Percentiles rank a stretch among this genome's conserved stretches.
phyloP scores from a whole-genome alignment of 1,140 invertebrate genomes.

The Matsumurasca onukii region DNA sequence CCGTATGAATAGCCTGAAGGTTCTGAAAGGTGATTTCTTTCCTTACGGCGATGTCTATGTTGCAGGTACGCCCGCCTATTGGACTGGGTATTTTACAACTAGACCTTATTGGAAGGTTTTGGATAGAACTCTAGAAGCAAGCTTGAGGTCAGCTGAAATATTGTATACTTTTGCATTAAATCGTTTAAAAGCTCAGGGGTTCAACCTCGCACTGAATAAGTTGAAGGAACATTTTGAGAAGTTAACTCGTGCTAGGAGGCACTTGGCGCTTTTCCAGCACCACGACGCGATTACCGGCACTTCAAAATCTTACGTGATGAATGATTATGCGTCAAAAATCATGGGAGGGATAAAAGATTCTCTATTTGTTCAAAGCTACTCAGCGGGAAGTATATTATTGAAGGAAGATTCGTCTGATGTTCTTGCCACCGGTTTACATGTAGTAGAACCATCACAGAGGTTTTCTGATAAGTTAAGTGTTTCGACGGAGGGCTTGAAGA shows the following conservation, averaged over 20 bases:
- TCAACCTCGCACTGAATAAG: slow-evolving; percentile 64
- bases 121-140: slow-evolving; percentile 82
- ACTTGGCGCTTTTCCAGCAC: slow-evolving; percentile 90
- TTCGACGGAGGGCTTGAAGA: slow-evolving; percentile 53
- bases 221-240: slow-evolving; percentile 83
- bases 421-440: neutral
- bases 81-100: slow-evolving; percentile 95
- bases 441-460: slow-evolving; percentile 68
- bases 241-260: slow-evolving; percentile 70
- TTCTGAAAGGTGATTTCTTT: slow-evolving; percentile 92
- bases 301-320: slow-evolving; percentile 86
- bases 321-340: slow-evolving; percentile 83
- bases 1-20: slow-evolving; percentile 66
- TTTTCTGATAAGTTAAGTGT: slow-evolving; percentile 60
- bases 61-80: slow-evolving; percentile 89
- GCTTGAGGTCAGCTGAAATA: slow-evolving; percentile 84
- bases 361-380: slow-evolving; percentile 71
- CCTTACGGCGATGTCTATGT: slow-evolving; percentile 95
- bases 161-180: slow-evolving; percentile 82
- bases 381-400: slow-evolving; percentile 67
- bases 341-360: slow-evolving; percentile 79
- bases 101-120: slow-evolving; percentile 90
- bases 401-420: slow-evolving; percentile 29
- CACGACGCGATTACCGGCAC: slow-evolving; percentile 97
- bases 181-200: slow-evolving; percentile 63